Evolutionary conservation across 2,113 vertebrate species (phyloP).

Genomic region (Salminus brasiliensis): DNA sequence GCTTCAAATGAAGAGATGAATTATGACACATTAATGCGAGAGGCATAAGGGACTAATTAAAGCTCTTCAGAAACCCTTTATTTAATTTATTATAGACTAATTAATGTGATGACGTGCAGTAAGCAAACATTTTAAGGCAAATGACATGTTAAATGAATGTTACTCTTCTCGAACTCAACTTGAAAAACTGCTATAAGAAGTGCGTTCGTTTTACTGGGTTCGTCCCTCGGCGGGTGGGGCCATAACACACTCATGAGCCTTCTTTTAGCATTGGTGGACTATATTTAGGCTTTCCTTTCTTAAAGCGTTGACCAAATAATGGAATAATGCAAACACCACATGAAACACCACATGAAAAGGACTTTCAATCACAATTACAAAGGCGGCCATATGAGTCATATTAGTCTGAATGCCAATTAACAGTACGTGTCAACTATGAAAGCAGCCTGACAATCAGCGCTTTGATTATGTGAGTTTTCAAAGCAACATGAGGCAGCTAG

Average conservation of each 20-base stretch:
- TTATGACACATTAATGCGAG: conserved; percentile 38
- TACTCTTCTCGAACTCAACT: not conserved
- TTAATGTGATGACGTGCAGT: conserved; percentile 35
- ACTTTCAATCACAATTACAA: not conserved
- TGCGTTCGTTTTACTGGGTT: not conserved
- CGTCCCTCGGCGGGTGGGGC: not conserved
- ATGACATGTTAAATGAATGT: conserved; percentile 32
- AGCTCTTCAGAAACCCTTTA: conserved; percentile 32
- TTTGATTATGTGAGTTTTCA: conserved; percentile 1
- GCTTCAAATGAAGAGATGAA: conserved; percentile 26
- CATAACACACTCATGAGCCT: not conserved
- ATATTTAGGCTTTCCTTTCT: not conserved
- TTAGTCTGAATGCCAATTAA: conserved; percentile 8
- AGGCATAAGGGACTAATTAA: conserved; percentile 42
- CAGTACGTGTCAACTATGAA: conserved; percentile 10
- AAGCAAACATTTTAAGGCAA: conserved; percentile 35
- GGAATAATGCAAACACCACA: not conserved
- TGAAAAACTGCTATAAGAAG: not conserved
- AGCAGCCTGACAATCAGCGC: not conserved
- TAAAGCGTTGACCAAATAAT: not conserved
- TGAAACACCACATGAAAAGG: not conserved
- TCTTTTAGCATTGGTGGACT: not conserved
- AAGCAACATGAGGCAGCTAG: not conserved
- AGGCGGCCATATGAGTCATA: not conserved
- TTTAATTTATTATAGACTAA: conserved; percentile 29